These are phyloP conservation scores for Pseudopipra pipra DNA, from an alignment of 2,113 vertebrate species.

Conservation along the genomic window DNA sequence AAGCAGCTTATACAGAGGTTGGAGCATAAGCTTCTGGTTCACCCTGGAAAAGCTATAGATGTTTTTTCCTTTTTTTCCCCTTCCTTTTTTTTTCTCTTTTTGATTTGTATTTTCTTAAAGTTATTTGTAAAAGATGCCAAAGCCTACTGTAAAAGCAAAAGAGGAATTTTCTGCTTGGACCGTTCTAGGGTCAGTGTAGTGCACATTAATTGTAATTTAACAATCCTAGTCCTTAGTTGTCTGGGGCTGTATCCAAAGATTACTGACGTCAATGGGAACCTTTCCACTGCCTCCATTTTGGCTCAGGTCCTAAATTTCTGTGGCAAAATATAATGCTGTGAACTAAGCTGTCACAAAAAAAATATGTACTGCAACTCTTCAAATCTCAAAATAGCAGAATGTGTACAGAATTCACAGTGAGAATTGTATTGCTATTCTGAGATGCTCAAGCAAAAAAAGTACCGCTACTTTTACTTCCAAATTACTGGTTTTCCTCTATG, in stretches of 20 bases:
- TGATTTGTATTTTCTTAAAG: not conserved
- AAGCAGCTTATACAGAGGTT: not conserved
- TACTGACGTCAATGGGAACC: constrained; percentile 43
- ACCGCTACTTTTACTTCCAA: not conserved
- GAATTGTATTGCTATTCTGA: not conserved
- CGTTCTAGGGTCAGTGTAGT: not conserved
- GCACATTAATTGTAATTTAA: constrained; percentile 25
- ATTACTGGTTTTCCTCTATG: not conserved
- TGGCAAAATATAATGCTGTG: constrained; percentile 36
- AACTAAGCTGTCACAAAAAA: constrained; percentile 28
- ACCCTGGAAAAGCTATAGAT: not conserved
- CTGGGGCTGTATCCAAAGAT: constrained; percentile 42
- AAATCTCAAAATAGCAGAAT: constrained; percentile 31
- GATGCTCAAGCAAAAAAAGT: not conserved
- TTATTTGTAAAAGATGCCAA: not conserved
- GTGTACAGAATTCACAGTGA: not conserved
- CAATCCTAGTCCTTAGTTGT: not conserved
- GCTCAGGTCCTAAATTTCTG: constrained; percentile 36
- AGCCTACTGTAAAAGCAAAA: not conserved
- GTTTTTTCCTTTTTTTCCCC: not conserved
- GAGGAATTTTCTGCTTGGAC: not conserved
- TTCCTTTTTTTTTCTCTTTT: not conserved
- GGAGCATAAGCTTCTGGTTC: not conserved
- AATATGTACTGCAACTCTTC: not conserved
- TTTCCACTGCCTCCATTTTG: constrained; percentile 48